Percentiles rank a stretch among this genome's conserved stretches.
phyloP scores from a whole-genome alignment of 53 echinoderm and acorn worm genomes.

The Echinarachnius parma region DNA sequence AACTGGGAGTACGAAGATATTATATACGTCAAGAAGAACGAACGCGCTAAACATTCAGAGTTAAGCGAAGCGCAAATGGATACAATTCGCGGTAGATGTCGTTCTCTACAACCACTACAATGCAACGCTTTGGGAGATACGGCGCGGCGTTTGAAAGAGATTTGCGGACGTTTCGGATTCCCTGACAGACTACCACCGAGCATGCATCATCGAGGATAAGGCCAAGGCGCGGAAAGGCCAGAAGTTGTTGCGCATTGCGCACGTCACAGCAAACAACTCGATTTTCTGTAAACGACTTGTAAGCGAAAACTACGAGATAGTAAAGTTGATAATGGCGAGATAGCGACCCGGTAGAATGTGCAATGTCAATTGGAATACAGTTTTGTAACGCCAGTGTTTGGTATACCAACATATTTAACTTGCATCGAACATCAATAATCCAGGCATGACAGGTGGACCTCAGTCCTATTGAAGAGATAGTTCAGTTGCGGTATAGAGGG shows the following conservation, averaged over 20 bases:
- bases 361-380: neutral
- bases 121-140: conserved; percentile 48
- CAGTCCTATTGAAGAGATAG: too few relatives aligned
- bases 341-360: neutral
- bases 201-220: neutral
- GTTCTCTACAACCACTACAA: conserved; percentile 68
- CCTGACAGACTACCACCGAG: neutral
- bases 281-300: conserved; percentile 28
- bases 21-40: conserved; percentile 63
- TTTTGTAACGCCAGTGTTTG: too few relatives aligned
- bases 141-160: conserved; percentile 33
- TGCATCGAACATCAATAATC: too few relatives aligned
- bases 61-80: conserved; percentile 25
- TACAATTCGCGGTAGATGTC: conserved; percentile 52
- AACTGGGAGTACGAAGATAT: conserved; percentile 66
- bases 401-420: too few relatives aligned
- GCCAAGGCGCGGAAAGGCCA: conserved; percentile 17
- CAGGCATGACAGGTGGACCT: too few relatives aligned
- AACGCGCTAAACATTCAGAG: conserved; percentile 51
- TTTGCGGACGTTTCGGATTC: conserved; percentile 9
- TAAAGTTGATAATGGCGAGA: conserved; percentile 16
- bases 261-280: conserved; percentile 10
- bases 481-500: too few relatives aligned
- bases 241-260: conserved; percentile 13
- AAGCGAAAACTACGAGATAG: conserved; percentile 26